Percentiles rank a stretch among this genome's conserved stretches.
These are phyloP conservation scores for Zosterops borbonicus DNA, from an alignment of 2,113 vertebrate species.

Conservation along the genomic window DNA sequence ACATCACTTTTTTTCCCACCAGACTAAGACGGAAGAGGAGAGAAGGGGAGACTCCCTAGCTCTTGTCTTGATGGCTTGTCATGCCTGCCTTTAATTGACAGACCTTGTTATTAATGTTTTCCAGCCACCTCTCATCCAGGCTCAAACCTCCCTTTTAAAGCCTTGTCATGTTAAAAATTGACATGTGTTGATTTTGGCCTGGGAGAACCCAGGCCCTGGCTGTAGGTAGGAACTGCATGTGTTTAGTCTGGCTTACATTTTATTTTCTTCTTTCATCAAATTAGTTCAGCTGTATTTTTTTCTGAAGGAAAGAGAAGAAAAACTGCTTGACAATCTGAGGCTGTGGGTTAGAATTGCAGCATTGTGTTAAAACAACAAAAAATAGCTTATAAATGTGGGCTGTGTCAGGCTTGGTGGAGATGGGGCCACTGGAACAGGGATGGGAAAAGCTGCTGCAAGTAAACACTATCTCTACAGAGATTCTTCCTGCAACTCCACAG, in stretches of 20 bases:
- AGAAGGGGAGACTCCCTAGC: not conserved
- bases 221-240: constrained; percentile 75
- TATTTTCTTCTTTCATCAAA: constrained; percentile 77
- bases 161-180: constrained; percentile 74
- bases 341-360: constrained; percentile 61
- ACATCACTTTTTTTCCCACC: not conserved
- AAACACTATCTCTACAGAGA: not conserved
- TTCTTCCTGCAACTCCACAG: not conserved
- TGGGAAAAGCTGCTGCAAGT: not conserved
- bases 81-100: constrained; percentile 67
- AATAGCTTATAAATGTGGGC: constrained; percentile 20
- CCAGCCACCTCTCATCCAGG: constrained; percentile 60
- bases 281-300: constrained; percentile 75
- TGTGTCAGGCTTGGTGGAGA: not conserved
- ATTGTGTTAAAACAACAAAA: constrained; percentile 40
- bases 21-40: not conserved
- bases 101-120: constrained; percentile 68
- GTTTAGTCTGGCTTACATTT: constrained; percentile 75
- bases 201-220: constrained; percentile 59
- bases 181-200: constrained; percentile 75
- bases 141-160: constrained; percentile 64
- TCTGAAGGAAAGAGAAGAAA: constrained; percentile 50
- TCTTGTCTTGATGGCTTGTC: constrained; percentile 40
- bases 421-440: not conserved
- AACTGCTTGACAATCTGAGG: constrained; percentile 51